A percentile compares a stretch with the other conserved stretches of the same genome.
phyloP scores from a whole-genome alignment of 2,888 invertebrate species.

The Melitaea athalia region DNA sequence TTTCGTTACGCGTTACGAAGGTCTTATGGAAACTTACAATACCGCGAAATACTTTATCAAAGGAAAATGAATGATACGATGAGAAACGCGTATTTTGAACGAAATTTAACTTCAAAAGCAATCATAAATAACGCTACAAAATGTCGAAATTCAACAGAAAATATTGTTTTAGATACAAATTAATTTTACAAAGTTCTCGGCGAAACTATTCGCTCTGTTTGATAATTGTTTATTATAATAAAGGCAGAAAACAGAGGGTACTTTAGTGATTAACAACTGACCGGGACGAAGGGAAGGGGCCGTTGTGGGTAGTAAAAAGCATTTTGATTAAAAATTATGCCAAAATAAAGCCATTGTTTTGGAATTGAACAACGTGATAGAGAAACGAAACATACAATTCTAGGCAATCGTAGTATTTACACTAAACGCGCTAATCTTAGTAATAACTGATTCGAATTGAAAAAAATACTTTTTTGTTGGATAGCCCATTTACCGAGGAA shows the following conservation, averaged over 20 bases:
- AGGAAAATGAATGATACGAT: constrained; percentile 18
- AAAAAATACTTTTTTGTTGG: too few relatives aligned
- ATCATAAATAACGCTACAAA: constrained; percentile 1
- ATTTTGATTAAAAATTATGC: background rate
- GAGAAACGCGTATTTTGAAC: background rate
- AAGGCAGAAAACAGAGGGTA: too few relatives aligned
- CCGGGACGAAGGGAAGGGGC: too few relatives aligned
- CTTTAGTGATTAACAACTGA: background rate
- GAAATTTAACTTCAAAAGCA: constrained; percentile 15
- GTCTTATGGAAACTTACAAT: constrained; percentile 11
- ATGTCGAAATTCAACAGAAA: background rate
- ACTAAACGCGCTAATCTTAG: too few relatives aligned
- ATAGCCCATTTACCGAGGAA: too few relatives aligned
- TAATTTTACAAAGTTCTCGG: background rate
- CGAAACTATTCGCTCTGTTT: background rate
- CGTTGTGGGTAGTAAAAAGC: background rate
- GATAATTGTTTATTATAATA: background rate
- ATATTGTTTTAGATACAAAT: background rate
- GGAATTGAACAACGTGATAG: too few relatives aligned
- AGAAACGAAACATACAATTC: too few relatives aligned
- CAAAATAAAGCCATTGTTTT: background rate
- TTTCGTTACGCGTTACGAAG: background rate
- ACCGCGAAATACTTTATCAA: constrained; percentile 14
- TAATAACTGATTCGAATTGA: too few relatives aligned
- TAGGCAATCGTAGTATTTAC: too few relatives aligned